Evolutionary conservation across 2,113 vertebrate species (phyloP).

Genomic region (Mionectes macconnelli): DNA sequence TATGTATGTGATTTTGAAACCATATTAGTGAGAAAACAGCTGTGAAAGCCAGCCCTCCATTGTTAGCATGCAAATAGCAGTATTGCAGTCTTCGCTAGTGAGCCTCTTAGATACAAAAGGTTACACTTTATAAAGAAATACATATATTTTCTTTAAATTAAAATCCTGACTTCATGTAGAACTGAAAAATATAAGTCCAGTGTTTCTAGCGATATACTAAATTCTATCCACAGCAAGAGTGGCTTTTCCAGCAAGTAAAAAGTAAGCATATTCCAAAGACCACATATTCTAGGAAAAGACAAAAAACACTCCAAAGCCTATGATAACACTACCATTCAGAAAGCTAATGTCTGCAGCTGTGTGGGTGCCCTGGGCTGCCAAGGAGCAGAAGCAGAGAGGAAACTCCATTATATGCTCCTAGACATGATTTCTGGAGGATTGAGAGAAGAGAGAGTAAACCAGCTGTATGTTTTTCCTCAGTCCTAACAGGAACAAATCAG

Average conservation of each 20-base stretch:
- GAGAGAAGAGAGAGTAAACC: neutral
- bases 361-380: neutral
- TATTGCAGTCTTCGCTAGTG: neutral
- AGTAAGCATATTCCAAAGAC: neutral
- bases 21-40: neutral
- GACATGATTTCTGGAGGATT: neutral
- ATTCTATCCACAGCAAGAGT: neutral
- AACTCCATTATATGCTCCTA: neutral
- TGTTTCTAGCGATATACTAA: neutral
- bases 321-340: neutral
- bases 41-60: neutral
- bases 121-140: neutral
- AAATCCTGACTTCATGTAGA: neutral
- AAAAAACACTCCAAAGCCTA: accelerated
- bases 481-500: neutral
- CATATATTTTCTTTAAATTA: neutral
- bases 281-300: neutral
- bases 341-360: neutral
- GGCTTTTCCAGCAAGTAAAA: neutral
- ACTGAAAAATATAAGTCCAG: neutral
- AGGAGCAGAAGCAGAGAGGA: neutral
- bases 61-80: neutral
- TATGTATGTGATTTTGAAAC: neutral
- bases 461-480: neutral
- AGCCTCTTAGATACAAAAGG: neutral